Evolutionary conservation across 2,113 vertebrate species (phyloP), one percentile per base, ranked within the genome.

Genomic region (Addax nasomaculatus): DNA sequence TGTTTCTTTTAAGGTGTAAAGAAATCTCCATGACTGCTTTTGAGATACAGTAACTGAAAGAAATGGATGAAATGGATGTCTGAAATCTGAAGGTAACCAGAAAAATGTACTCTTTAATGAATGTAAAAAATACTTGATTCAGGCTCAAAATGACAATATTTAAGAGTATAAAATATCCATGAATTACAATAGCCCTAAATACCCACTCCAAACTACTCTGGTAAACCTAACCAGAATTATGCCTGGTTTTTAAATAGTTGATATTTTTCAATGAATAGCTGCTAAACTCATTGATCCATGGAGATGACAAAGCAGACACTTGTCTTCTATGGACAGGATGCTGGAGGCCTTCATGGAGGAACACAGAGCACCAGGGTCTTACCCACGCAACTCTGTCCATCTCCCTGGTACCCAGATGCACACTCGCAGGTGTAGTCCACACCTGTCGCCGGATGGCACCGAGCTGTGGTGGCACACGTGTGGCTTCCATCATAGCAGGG

Each of bases 401-500:
- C 99, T 14, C 99, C 98, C 47, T 96, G 98, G 98, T 99, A 99
- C 2, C 99, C 99, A 0, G 99, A 98, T 0, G 99, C 76, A n/a
- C 99, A 99, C 97, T 99, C 98, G 29, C 99, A 99, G 14, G 98
- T 98, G 98, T 99, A 99, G 60, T 97, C 97, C 27, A 97, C 96
- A 21, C 98, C 98, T n/a, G 98, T 97, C 1, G 98, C 99, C 0
- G 99, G 99, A 64, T 98, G 98, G 91, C 99, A 99, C 95, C 98
- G 99, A 0, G 99, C 99, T 0, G 98, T 98, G 0, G 98, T 99
- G 98, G 99, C 99, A 39, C 99, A 99, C 0, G 95, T 17, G 2
- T 99, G 99, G 10, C 93, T 99, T 80, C 99, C 99, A 0, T 99
- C 97, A 0, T 99, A 99, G 98, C 99, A 99, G 0, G 99, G 99